Conservation (phyloP, 2,797 vertebrate species). For the Arrhamphus sclerolepis region DNA sequence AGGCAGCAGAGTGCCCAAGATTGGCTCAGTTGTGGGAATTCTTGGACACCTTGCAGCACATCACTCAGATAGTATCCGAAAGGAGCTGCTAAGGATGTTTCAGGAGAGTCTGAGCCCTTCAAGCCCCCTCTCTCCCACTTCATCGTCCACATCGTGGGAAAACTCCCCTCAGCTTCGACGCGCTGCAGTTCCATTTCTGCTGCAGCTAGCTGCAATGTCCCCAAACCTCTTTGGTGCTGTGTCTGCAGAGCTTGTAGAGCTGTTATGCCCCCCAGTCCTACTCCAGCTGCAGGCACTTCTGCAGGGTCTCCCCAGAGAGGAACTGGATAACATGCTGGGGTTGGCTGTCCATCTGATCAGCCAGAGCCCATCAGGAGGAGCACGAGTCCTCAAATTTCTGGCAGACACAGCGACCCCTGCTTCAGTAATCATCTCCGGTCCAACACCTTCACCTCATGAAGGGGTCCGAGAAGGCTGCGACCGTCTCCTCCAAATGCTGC, state of each 20-base stretch:
- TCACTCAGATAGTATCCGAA: conserved; percentile 91
- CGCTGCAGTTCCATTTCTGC: conserved; percentile 90
- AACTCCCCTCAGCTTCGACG: conserved; percentile 83
- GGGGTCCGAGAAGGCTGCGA: conserved; percentile 92
- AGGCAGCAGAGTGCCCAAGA: conserved; percentile 88
- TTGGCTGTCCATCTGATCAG: conserved; percentile 91
- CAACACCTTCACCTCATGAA: conserved; percentile 85
- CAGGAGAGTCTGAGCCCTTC: conserved; percentile 87
- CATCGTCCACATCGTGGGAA: conserved; percentile 78
- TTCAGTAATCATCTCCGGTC: conserved; percentile 91
- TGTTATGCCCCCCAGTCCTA: conserved; percentile 84
- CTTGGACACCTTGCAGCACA: conserved; percentile 90
- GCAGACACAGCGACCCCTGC: conserved; percentile 91
- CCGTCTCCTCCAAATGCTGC: conserved; percentile 89
- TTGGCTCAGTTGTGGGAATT: conserved; percentile 94
- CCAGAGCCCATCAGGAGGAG: conserved; percentile 89
- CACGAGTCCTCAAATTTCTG: conserved; percentile 87
- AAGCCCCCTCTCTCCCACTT: conserved; percentile 71
- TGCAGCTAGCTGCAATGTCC: conserved; percentile 92
- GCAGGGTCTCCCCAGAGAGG: conserved; percentile 84
- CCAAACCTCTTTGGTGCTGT: conserved; percentile 88
- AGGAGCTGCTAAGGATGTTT: conserved; percentile 93
- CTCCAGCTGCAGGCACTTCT: conserved; percentile 91
- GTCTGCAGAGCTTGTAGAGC: conserved; percentile 89
- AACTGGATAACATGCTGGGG: conserved; percentile 89